Conservation (phyloP, 2,888 invertebrate species). For the Cheilosia scutellata region DNA sequence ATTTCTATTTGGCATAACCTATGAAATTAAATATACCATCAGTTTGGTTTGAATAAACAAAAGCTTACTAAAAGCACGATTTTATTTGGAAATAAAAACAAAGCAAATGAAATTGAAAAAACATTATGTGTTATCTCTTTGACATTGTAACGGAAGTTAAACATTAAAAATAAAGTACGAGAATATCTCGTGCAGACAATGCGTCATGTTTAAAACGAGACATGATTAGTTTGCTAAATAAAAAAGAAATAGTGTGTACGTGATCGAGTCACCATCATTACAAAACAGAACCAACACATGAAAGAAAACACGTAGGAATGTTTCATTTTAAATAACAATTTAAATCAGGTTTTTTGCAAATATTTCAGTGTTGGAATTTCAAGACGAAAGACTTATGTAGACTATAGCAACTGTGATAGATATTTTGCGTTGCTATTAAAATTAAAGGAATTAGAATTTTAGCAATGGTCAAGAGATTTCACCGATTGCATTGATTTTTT, state of each 20-base stretch:
- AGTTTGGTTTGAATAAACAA: too few species aligned
- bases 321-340: neutral
- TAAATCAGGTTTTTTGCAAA: conserved; percentile 3
- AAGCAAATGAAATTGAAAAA: too few species aligned
- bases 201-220: neutral
- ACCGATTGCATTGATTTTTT: too few species aligned
- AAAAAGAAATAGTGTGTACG: neutral
- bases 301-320: neutral
- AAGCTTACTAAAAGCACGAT: too few species aligned
- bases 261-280: neutral
- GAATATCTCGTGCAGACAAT: neutral
- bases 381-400: neutral
- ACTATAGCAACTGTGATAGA: too few species aligned
- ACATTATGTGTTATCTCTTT: too few species aligned
- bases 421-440: neutral
- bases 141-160: too few species aligned
- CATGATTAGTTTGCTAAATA: neutral
- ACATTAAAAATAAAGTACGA: neutral
- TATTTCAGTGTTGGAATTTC: neutral
- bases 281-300: neutral
- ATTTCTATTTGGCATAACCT: too few species aligned
- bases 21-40: too few species aligned
- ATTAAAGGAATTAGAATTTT: neutral
- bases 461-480: neutral
- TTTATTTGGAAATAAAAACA: too few species aligned